Conservation (phyloP, 2,113 vertebrate species). For the Phalacrocorax carbo region DNA sequence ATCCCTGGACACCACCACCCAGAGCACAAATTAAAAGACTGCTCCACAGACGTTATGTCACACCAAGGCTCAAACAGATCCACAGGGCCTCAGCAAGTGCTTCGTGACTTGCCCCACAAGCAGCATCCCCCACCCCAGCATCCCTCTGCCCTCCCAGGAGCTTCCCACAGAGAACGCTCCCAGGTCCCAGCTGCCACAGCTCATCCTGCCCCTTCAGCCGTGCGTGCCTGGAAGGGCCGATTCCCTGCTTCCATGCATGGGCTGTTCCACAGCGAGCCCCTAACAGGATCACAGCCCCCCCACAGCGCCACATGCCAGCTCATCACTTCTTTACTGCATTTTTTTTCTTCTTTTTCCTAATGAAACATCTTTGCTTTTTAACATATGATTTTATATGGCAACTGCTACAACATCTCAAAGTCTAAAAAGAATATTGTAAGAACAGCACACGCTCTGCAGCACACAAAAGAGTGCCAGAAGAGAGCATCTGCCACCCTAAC, state of each 20-base stretch:
- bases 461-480: background rate
- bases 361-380: background rate
- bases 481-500: background rate
- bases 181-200: background rate
- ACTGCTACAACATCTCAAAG: background rate
- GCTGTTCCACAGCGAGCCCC: background rate
- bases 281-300: background rate
- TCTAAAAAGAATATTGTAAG: background rate
- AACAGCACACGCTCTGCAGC: background rate
- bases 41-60: rapidly evolving
- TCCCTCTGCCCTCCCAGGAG: no score
- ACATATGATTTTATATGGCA: background rate
- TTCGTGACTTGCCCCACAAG: background rate
- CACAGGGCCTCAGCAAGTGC: rapidly evolving
- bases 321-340: background rate
- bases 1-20: background rate
- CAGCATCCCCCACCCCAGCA: background rate
- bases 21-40: background rate
- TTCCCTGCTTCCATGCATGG: rapidly evolving
- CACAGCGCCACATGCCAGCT: background rate
- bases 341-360: background rate
- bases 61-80: rapidly evolving
- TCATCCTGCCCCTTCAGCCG: background rate
- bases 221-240: background rate
- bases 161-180: background rate